A percentile compares a stretch with the other conserved stretches of the same genome.
Evolutionary conservation across 2,888 invertebrate genomes (phyloP).

Genomic region (Drosophila paramelanica): DNA sequence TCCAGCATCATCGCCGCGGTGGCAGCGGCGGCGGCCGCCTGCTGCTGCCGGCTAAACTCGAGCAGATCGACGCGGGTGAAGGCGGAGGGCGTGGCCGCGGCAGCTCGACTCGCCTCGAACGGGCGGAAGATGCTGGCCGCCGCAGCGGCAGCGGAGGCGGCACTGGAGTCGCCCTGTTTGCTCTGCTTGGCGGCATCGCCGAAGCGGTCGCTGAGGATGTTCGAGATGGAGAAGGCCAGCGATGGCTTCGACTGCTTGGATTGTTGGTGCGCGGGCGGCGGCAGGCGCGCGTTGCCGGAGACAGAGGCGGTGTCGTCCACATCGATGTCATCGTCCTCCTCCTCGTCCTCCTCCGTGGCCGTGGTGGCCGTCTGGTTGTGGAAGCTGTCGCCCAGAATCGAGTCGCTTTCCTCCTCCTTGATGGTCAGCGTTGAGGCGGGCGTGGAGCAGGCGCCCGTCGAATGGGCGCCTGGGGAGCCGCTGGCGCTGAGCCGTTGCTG

Average conservation of each 20-base stretch:
- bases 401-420: slow-evolving; percentile 84
- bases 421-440: slow-evolving; percentile 82
- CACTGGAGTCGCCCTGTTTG: slow-evolving; percentile 41
- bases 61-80: slow-evolving; percentile 84
- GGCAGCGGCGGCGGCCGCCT: slow-evolving; percentile 83
- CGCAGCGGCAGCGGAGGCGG: slow-evolving; percentile 35
- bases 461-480: slow-evolving; percentile 73
- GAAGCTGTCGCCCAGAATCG: slow-evolving; percentile 83
- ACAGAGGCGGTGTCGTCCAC: slow-evolving; percentile 63
- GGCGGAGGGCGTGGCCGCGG: slow-evolving; percentile 81
- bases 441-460: slow-evolving; percentile 72
- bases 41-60: slow-evolving; percentile 84
- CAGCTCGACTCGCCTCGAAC: slow-evolving; percentile 79
- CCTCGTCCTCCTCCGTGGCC: slow-evolving; percentile 73
- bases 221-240: slow-evolving; percentile 84
- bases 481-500: slow-evolving; percentile 72
- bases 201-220: slow-evolving; percentile 85
- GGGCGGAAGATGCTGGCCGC: slow-evolving; percentile 83
- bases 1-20: slow-evolving; percentile 84
- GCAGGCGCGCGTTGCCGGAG: slow-evolving; percentile 57
- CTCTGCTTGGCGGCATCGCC: slow-evolving; percentile 71
- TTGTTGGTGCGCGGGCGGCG: slow-evolving; percentile 82
- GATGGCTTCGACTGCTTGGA: slow-evolving; percentile 81
- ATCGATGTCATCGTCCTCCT: slow-evolving; percentile 81
- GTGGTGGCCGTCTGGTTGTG: slow-evolving; percentile 67